Conservation (phyloP, 2,888 invertebrate genomes). For the Rhamphomyia laevipes region DNA sequence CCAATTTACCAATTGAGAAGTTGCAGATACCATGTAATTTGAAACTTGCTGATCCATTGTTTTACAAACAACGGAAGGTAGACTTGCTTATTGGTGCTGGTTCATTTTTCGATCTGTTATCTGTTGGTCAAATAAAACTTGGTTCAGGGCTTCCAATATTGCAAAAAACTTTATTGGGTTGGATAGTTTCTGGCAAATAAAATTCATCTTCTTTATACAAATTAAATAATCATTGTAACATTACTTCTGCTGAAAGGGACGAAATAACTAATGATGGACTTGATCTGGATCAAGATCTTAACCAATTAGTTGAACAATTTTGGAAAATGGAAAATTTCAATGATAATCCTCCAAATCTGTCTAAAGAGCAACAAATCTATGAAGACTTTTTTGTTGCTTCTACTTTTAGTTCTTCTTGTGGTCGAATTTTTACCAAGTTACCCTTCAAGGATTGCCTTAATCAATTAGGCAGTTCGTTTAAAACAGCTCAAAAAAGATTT, state of each 20-base stretch:
- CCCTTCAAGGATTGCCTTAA: background rate
- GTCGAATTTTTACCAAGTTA: background rate
- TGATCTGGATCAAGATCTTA: background rate
- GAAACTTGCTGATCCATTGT: no score
- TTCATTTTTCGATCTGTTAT: no score
- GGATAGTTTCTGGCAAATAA: no score
- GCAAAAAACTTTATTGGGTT: no score
- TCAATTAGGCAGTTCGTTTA: background rate
- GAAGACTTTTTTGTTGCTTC: background rate
- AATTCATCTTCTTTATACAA: no score
- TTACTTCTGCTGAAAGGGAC: background rate
- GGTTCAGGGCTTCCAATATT: no score
- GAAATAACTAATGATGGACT: background rate
- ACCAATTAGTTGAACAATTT: background rate
- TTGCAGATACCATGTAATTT: no score
- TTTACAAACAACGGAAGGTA: no score
- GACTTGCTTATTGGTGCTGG: no score
- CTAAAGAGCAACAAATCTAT: background rate
- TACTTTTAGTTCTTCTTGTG: background rate
- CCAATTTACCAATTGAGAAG: no score
- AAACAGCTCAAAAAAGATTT: background rate
- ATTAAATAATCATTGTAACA: background rate
- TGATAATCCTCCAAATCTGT: background rate
- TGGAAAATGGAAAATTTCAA: no score
- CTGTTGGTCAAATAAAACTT: no score